Evolutionary conservation across 2,113 vertebrate species (phyloP).

Genomic region (Sminthopsis crassicaudata): DNA sequence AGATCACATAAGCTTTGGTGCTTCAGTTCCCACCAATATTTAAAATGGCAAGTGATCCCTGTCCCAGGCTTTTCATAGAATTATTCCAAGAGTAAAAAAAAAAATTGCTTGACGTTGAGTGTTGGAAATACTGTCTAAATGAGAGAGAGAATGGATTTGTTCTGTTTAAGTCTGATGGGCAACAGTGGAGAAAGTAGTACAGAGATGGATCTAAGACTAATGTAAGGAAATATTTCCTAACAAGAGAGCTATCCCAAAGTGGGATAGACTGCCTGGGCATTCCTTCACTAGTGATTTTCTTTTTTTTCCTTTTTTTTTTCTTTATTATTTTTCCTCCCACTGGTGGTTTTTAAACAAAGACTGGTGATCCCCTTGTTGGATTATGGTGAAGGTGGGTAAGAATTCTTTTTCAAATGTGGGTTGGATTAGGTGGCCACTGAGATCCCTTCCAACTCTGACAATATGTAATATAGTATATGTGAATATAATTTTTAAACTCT

Average conservation of each 20-base stretch:
- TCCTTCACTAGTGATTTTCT: neutral
- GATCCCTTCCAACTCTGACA: neutral
- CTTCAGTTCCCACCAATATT: neutral
- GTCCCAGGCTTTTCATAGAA: neutral
- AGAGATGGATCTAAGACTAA: neutral
- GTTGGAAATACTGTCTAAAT: neutral
- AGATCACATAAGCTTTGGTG: neutral
- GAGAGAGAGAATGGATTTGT: neutral
- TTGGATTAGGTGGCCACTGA: neutral
- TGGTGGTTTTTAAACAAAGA: neutral
- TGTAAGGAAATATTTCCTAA: neutral
- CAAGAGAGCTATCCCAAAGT: neutral
- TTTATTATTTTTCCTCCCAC: no score
- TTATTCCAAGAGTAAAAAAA: neutral
- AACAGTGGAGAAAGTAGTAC: neutral
- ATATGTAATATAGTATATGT: neutral
- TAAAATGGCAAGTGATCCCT: neutral
- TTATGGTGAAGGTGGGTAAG: neutral
- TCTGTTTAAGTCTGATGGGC: neutral
- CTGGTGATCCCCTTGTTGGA: neutral
- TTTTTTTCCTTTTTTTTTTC: no score
- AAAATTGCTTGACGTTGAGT: neutral
- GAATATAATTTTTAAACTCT: no score
- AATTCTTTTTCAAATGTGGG: neutral
- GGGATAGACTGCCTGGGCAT: neutral